Evolutionary conservation across 2,888 invertebrate species (phyloP).

Genomic region (Drymonia ruficornis): DNA sequence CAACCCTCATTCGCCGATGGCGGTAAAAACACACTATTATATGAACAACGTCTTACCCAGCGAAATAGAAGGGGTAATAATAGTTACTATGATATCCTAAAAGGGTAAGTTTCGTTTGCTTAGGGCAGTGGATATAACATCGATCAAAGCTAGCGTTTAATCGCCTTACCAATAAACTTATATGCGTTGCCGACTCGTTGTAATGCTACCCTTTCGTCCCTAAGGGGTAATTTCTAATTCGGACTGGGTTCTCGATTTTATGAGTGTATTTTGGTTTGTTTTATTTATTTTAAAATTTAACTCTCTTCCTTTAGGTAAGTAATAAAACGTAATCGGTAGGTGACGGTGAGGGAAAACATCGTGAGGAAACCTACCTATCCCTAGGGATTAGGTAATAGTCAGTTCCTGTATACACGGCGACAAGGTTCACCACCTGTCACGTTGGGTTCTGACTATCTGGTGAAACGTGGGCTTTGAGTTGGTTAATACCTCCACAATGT

Average conservation of each 20-base stretch:
- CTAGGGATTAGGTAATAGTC: too few species aligned
- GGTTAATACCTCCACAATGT: too few species aligned
- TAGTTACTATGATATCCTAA: slow-evolving; percentile 36
- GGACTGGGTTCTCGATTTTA: neutral
- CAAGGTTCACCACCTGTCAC: too few species aligned
- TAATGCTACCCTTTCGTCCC: slow-evolving; percentile 11
- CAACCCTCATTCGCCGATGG: slow-evolving; percentile 23
- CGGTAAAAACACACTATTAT: slow-evolving; percentile 35
- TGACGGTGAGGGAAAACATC: too few species aligned
- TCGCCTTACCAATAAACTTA: slow-evolving; percentile 43
- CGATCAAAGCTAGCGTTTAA: slow-evolving; percentile 50
- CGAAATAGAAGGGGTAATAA: slow-evolving; percentile 41
- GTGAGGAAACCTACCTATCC: too few species aligned
- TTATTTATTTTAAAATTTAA: too few species aligned
- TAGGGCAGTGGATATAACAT: slow-evolving; percentile 40
- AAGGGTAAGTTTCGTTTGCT: slow-evolving; percentile 40
- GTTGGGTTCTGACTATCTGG: too few species aligned
- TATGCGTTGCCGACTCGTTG: slow-evolving; percentile 29
- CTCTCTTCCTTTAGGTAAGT: too few species aligned
- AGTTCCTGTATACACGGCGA: too few species aligned
- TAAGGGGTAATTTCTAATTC: slow-evolving; percentile 12
- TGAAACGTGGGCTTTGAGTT: too few species aligned
- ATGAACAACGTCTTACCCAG: slow-evolving; percentile 38
- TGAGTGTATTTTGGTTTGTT: neutral
- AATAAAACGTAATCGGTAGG: too few species aligned